phyloP scores from a whole-genome alignment of 1,140 invertebrate genomes.

The Polypedilum vanderplanki region DNA sequence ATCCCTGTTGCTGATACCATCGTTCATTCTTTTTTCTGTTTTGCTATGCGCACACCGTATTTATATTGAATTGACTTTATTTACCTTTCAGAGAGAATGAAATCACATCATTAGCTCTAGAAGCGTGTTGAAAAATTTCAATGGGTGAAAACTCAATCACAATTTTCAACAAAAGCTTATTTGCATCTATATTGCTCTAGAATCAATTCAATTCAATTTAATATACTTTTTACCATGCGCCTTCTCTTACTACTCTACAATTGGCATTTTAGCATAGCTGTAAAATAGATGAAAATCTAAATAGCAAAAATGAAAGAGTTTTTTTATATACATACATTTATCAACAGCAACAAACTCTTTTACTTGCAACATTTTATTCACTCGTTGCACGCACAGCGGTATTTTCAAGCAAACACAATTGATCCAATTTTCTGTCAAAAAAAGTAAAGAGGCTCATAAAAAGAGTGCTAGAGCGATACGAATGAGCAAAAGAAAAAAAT shows the following conservation, averaged over 20 bases:
- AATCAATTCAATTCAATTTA: constrained; percentile 13
- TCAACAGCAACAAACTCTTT: no score
- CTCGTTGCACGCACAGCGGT: not conserved
- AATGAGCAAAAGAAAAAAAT: not conserved
- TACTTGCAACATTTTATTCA: no score
- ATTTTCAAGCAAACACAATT: constrained; percentile 5
- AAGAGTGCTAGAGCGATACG: not conserved
- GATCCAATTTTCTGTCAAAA: constrained; percentile 18
- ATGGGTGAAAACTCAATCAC: constrained; percentile 17
- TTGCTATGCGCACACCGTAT: no score
- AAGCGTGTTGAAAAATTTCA: not conserved
- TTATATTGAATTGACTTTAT: not conserved
- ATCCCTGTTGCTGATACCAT: not conserved
- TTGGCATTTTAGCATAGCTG: not conserved
- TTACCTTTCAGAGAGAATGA: constrained; percentile 8
- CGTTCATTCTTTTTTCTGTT: not conserved
- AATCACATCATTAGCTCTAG: constrained; percentile 18
- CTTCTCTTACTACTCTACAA: no score
- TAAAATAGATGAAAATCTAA: constrained; percentile 20
- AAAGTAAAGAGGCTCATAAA: not conserved
- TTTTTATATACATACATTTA: not conserved
- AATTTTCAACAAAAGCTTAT: constrained; percentile 19
- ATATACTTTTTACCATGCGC: not conserved
- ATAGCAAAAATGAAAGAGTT: constrained; percentile 7
- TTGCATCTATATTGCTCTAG: constrained; percentile 17